Percentiles rank a stretch among this genome's conserved stretches.
Conservation (phyloP, 2,113 vertebrate species). For the Brachionichthys hirsutus region DNA sequence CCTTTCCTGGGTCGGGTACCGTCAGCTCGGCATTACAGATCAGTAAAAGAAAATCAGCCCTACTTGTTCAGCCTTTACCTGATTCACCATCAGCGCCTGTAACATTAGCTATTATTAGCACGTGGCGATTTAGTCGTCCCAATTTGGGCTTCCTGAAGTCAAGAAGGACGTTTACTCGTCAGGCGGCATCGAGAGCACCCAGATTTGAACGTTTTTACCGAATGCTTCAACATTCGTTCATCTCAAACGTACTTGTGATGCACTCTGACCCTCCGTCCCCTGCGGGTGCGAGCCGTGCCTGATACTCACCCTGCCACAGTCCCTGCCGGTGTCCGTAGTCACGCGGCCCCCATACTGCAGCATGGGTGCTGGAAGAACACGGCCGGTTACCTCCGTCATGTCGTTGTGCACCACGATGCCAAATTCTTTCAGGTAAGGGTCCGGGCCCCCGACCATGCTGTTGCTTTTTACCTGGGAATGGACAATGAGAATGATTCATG, state of each 20-base stretch:
- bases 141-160: too few species aligned
- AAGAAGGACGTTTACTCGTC: too few species aligned
- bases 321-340: constrained; percentile 83
- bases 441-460: constrained; percentile 97
- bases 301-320: constrained; percentile 85
- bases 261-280: constrained; percentile 1
- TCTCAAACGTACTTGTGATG: constrained; percentile 23
- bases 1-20: too few species aligned
- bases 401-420: constrained; percentile 98
- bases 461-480: constrained; percentile 91
- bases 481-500: background rate
- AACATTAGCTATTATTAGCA: too few species aligned
- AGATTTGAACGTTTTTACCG: background rate
- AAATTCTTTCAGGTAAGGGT: constrained; percentile 97
- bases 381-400: constrained; percentile 96
- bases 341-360: constrained; percentile 98
- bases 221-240: too few species aligned
- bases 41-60: too few species aligned
- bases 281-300: constrained; percentile 5
- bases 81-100: too few species aligned
- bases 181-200: too few species aligned
- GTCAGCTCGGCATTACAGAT: too few species aligned
- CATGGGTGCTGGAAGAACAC: constrained; percentile 97
- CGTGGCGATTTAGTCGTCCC: too few species aligned
- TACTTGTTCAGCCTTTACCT: too few species aligned